Base-by-base conservation (phyloP, 2,888 invertebrate genomes). In the Adelognathus sp. region DNA sequence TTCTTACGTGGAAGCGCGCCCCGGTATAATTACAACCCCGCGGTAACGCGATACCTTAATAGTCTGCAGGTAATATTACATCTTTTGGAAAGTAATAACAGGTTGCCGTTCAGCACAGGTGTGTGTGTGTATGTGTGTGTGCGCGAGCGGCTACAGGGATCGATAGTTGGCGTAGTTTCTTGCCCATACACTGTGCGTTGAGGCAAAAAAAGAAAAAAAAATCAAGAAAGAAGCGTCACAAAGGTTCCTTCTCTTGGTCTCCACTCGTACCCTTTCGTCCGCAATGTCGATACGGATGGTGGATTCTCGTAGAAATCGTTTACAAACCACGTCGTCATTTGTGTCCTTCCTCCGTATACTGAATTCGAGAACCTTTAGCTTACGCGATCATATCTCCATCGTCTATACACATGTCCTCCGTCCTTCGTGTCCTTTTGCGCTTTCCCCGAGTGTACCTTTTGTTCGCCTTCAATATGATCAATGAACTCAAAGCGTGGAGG, bases 51-150 rank as follows among this genome's bases (percentile, higher is more conserved):
- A 88, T 82, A 85, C 86, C 81, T 85, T 88, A 85, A 88, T 87
- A 88, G 86, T 83, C 84, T 81, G 64, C 33, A 50, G 77, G 88
- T 87, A 89, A 89, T 87, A 86, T 87, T 88, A 88, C 87, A 86
- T 88, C 86, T 84, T n/a, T 80, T 80, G 83, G 82, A 84, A 86
- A 87, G 83, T 88, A 89, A 89, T 88, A 86, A 88, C 83, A 86
- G 86, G 83, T 83, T 84, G 75, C 81, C 64, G 70, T 44, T 76
- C 16, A 54, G 29, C 64, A 52, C 72, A 70, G 80, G 81, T 21
- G 5, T 11, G 24, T 50, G 21, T 50, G 39, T 11, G 39, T 41
- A 2, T 63, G 66, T 76, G 58, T 66, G 56, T 75, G 84, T 63
- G 66, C 73, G 58, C 60, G 56, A 72, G 84, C 76, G 85, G 85